These are phyloP conservation scores for Tenebrosternarchus preto DNA, from an alignment of 2,113 vertebrate genomes.

Conservation along the genomic window DNA sequence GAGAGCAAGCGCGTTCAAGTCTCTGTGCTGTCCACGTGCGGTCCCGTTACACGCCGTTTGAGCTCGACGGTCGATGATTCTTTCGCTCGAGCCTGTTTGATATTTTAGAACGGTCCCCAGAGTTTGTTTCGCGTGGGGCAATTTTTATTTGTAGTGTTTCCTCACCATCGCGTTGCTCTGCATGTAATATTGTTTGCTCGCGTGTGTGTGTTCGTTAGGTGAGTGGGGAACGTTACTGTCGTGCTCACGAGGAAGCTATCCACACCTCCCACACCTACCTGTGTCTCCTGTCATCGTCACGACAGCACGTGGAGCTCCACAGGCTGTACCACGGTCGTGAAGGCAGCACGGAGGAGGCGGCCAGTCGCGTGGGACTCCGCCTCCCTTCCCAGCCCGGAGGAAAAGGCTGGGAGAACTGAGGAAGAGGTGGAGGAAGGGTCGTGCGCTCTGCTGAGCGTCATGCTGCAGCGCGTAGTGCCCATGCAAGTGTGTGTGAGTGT, in stretches of 20 bases:
- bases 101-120: too few species aligned
- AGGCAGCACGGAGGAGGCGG: slow-evolving; percentile 73
- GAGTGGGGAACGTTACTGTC: slow-evolving; percentile 86
- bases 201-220: slow-evolving; percentile 66
- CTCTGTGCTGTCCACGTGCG: too few species aligned
- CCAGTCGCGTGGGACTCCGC: slow-evolving; percentile 84
- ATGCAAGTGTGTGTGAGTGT: too few species aligned
- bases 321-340: slow-evolving; percentile 84
- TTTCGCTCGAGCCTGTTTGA: too few species aligned
- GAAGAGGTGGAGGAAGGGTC: background rate
- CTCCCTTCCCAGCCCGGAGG: slow-evolving; percentile 89
- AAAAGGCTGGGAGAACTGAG: slow-evolving; percentile 85
- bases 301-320: slow-evolving; percentile 82
- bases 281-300: slow-evolving; percentile 82
- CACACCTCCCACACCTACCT: slow-evolving; percentile 87
- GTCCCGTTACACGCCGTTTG: too few species aligned
- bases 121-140: too few species aligned
- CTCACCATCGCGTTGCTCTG: background rate
- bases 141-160: too few species aligned
- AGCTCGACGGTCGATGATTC: too few species aligned
- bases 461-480: too few species aligned
- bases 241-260: slow-evolving; percentile 85
- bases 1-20: too few species aligned
- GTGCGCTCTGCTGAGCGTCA: too few species aligned
- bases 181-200: background rate